phyloP scores from a whole-genome alignment of 1,140 invertebrate species.

The Tetramorium alpestre region DNA sequence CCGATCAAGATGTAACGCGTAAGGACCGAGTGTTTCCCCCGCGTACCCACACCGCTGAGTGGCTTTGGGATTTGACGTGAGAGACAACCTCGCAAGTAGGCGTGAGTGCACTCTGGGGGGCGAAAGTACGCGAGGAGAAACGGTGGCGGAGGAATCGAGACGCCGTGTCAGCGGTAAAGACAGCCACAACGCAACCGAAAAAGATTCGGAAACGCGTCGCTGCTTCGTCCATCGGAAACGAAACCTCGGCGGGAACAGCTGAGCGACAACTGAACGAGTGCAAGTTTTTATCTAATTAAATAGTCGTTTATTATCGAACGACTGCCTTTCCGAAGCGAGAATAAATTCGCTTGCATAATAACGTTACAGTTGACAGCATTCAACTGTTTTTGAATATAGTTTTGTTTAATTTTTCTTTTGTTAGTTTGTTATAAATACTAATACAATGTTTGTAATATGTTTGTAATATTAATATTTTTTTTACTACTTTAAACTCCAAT shows the following conservation, averaged over 20 bases:
- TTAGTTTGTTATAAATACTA: not conserved
- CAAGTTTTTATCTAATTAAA: slow-evolving; percentile 7
- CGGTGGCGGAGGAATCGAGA: slow-evolving; percentile 2
- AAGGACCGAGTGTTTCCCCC: slow-evolving; percentile 39
- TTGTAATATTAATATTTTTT: not conserved
- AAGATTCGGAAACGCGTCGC: slow-evolving; percentile 49
- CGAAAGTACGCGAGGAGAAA: slow-evolving; percentile 54
- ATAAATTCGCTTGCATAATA: not conserved
- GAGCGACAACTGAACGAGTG: slow-evolving; percentile 7
- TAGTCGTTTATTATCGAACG: not conserved
- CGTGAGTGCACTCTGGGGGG: slow-evolving; percentile 73
- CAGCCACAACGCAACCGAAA: slow-evolving; percentile 51
- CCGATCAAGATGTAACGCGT: slow-evolving; percentile 38
- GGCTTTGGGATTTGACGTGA: slow-evolving; percentile 63
- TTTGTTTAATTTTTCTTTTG: slow-evolving; percentile 1
- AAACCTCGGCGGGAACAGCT: slow-evolving; percentile 11
- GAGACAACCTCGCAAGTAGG: slow-evolving; percentile 74
- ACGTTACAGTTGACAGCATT: not conserved
- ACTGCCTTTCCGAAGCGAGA: not conserved
- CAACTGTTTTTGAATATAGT: slow-evolving; percentile 2
- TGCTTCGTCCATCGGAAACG: slow-evolving; percentile 17
- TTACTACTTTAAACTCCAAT: not conserved
- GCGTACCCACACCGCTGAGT: not conserved
- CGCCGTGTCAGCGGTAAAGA: slow-evolving; percentile 61
- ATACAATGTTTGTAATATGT: not conserved